These are phyloP conservation scores for Zenarchopterus dispar DNA, from an alignment of 2,797 vertebrate genomes.

Conservation along the genomic window DNA sequence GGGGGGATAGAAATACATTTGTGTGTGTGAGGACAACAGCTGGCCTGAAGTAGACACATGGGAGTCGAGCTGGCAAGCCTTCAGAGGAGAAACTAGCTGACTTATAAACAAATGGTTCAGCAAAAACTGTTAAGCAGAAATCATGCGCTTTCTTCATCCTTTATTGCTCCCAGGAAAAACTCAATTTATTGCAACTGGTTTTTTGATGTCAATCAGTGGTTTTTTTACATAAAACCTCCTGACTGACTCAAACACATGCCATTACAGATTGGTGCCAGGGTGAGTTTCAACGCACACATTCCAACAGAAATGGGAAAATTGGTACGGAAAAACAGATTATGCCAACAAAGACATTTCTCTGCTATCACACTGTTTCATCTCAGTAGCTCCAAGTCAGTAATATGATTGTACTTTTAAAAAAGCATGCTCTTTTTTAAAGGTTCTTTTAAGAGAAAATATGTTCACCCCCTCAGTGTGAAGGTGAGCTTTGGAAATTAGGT, in stretches of 20 bases:
- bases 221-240: constrained; percentile 21
- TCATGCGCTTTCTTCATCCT: constrained; percentile 30
- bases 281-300: constrained; percentile 8
- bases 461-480: too few relatives aligned
- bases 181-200: constrained; percentile 17
- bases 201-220: constrained; percentile 28
- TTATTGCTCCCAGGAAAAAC: constrained; percentile 1
- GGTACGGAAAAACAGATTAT: not conserved
- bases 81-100: constrained; percentile 49
- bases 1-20: too few relatives aligned
- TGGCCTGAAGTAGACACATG: constrained; percentile 34
- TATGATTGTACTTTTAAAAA: too few relatives aligned
- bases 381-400: too few relatives aligned
- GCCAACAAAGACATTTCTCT: too few relatives aligned
- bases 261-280: not conserved
- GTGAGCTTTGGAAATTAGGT: too few relatives aligned
- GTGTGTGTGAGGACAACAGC: constrained; percentile 16
- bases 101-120: constrained; percentile 35
- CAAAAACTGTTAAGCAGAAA: constrained; percentile 11
- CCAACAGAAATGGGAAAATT: not conserved
- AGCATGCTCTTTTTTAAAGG: too few relatives aligned
- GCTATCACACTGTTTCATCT: too few relatives aligned
- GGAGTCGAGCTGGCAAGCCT: not conserved
- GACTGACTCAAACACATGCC: constrained; percentile 3
- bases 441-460: too few relatives aligned